phyloP scores from a whole-genome alignment of 2,113 vertebrate genomes.

The Apus apus region DNA sequence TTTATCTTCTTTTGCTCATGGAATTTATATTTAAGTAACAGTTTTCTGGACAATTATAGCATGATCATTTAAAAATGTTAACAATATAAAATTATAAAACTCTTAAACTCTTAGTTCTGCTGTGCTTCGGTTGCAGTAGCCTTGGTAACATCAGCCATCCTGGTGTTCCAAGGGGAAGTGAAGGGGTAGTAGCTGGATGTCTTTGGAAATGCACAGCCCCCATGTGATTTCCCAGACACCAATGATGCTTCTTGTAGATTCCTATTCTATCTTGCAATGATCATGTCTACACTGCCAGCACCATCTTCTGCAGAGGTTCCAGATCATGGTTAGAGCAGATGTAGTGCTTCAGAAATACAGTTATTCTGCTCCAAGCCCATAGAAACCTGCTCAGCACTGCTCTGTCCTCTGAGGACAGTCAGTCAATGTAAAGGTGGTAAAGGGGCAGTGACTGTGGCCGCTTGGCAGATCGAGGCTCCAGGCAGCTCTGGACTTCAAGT shows the following conservation, averaged over 20 bases:
- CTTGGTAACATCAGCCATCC: neutral
- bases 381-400: neutral
- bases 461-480: neutral
- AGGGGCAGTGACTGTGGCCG: neutral
- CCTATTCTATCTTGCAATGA: neutral
- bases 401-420: neutral
- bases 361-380: neutral
- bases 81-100: neutral
- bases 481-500: neutral
- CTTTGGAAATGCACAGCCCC: neutral
- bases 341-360: neutral
- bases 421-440: neutral
- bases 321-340: neutral
- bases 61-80: neutral
- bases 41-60: neutral
- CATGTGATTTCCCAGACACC: neutral
- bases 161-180: rapidly evolving
- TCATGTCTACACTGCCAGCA: neutral
- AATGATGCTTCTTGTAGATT: neutral
- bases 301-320: neutral
- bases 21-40: neutral
- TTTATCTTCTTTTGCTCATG: neutral
- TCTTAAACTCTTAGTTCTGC: neutral
- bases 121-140: neutral
- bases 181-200: neutral